Evolutionary conservation across 1,140 invertebrate genomes (phyloP), one percentile per base, ranked within the genome.

Genomic region (Anadara kagoshimensis): DNA sequence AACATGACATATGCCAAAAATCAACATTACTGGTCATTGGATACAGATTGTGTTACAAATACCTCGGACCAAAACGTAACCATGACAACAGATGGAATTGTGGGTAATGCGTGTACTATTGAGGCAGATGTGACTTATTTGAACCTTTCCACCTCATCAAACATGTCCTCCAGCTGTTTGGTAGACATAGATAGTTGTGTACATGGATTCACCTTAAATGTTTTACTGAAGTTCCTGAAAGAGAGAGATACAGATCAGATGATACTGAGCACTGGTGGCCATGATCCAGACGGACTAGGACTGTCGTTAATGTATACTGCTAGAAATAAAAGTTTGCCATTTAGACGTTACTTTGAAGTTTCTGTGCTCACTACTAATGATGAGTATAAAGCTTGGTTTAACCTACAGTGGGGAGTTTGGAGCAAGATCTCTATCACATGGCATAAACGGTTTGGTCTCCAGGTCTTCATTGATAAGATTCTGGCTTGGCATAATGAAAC

Each of bases 361-460:
- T 26, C 62, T 58, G 54, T 72, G 14, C 43, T 62, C 10, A 58
- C 43, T 1, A 57, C 61, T 22, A 47, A 1, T 16, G n/a, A 22
- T n/a, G 61, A 58, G 43, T 72, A 65, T n/a, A 64, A 16, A 20
- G 65, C 69, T 18, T 72, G 69, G 69, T 72, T 72, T 49, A 72
- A 72, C 43, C n/a, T 72, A 4, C 57, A 72, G 26, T 51, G 57
- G 18, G 43, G 26, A 20, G 43, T 64, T 14, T 72, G 69, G 69
- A 72, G 36, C 18, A n/a, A 65, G 20, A 41, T 72, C 8, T 44
- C 41, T 44, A 63, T 72, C n/a, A 58, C 69, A 12, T 72, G 51
- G 51, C 69, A 72, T 45, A 47, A 36, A 11, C 64, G 29, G n/a
- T 62, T 72, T 59, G 69, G 69, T 11, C 56, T 65, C 41, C 45